Evolutionary conservation across 2,797 vertebrate species (phyloP), one percentile per base, ranked within the genome.

Genomic region (Clarias platycephalus): DNA sequence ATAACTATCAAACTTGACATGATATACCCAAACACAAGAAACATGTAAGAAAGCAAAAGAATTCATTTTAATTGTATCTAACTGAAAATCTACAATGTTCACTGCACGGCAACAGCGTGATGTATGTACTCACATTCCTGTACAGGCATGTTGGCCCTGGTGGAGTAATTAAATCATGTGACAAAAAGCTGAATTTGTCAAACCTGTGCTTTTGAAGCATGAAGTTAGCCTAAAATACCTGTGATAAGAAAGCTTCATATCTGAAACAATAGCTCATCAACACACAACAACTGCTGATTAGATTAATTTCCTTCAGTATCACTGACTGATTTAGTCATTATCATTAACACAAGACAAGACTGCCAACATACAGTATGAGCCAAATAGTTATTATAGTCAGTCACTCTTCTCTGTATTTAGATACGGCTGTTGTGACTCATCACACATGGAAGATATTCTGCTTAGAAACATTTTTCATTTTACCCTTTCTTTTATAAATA

Each of bases 61-160:
- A 3, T 77, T 24, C 34, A 31, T 28, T 49, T 63, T 24, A 15
- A 20, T 26, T 63, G 63, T 44, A 9, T 44, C 1, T 28, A 66
- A 37, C 70, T 76, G 26, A 80, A 53, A n/a, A 78, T 75, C 57
- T 37, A 6, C 34, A 40, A 13, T 40, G 13, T 78, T 75, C 79
- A 57, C 10, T 75, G 77, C 34, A 72, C 53, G 63, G 66, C 26
- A 76, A 62, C 20, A 64, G 66, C n/a, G 83, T 49, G 74, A 78
- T 64, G 26, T 60, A 86, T 89, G 79, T n/a, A 26, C 57, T 58
- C 77, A 83, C 81, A 88, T 88, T 89, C 88, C 86, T 88, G 88
- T 79, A 84, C 84, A 88, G 88, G 68, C 88, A 88, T 84, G 88
- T 88, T 83, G 83, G 72, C 44, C 83, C 79, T 84, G 68, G 80